These are phyloP conservation scores for Heliopora coerulea DNA, from an alignment of 92 coral and sea anemone genomes.

Conservation along the genomic window DNA sequence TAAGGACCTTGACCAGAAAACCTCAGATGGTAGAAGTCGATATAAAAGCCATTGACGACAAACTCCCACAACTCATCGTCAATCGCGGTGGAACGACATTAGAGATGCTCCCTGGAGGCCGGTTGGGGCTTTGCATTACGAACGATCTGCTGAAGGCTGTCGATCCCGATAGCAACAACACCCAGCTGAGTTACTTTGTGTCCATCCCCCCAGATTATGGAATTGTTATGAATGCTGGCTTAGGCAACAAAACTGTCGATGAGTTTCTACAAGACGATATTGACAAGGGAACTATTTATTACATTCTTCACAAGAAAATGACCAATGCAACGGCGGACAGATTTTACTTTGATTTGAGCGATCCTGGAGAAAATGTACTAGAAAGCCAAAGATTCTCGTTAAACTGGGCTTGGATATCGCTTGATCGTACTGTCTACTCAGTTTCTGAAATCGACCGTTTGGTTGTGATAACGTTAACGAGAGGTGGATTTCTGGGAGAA, in stretches of 20 bases:
- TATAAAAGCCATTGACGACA: constrained; percentile 77
- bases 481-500: constrained; percentile 87
- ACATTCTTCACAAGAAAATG: constrained; percentile 55
- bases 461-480: constrained; percentile 48
- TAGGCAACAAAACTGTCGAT: constrained; percentile 41
- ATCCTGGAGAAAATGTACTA: constrained; percentile 76
- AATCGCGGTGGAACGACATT: constrained; percentile 83
- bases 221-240: constrained; percentile 38
- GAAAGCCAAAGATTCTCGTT: constrained; percentile 70
- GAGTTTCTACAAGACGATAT: constrained; percentile 75
- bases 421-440: constrained; percentile 55
- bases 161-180: constrained; percentile 79
- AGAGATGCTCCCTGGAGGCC: constrained; percentile 56
- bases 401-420: constrained; percentile 85
- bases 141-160: constrained; percentile 61
- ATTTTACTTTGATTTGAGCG: constrained; percentile 71
- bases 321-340: constrained; percentile 79
- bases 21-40: constrained; percentile 60
- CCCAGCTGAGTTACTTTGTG: constrained; percentile 59
- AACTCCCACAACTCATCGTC: constrained; percentile 75
- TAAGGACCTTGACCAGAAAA: constrained; percentile 55
- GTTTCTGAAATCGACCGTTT: constrained; percentile 72
- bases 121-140: constrained; percentile 68
- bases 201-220: constrained; percentile 67
- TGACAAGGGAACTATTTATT: constrained; percentile 53